Conservation (phyloP, 2,113 vertebrate genomes). For the Anguilla japonica region DNA sequence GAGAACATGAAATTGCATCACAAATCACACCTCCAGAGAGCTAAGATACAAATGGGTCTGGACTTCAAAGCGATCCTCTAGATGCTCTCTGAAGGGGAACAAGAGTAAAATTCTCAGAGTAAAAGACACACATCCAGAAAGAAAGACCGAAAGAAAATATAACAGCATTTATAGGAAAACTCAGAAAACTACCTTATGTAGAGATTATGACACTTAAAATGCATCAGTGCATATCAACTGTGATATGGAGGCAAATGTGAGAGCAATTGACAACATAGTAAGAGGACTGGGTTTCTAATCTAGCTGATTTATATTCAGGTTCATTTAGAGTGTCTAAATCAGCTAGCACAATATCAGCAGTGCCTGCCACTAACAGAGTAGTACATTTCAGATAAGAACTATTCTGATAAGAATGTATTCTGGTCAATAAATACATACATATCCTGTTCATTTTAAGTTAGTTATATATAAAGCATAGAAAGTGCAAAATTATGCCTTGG, state of each 20-base stretch:
- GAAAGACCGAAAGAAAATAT: neutral
- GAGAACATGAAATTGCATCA: neutral
- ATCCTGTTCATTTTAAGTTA: constrained; percentile 43
- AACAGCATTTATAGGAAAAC: neutral
- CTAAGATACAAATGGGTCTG: neutral
- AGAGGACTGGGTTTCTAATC: constrained; percentile 63
- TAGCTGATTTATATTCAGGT: constrained; percentile 53
- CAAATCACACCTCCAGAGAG: neutral
- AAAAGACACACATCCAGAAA: neutral
- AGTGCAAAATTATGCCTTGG: neutral
- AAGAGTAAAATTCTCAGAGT: neutral
- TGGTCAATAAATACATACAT: constrained; percentile 45
- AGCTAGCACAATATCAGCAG: constrained; percentile 40
- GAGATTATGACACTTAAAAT: neutral
- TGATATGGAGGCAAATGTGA: no score
- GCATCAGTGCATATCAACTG: neutral
- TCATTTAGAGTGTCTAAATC: constrained; percentile 57
- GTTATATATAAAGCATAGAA: neutral
- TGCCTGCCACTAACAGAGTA: constrained; percentile 28
- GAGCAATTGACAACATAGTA: constrained; percentile 40
- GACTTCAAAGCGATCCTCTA: neutral
- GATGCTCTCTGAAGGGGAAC: neutral
- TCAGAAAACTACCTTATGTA: neutral
- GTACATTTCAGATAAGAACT: no score
- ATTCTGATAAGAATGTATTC: constrained; percentile 16